Conservation (phyloP, 2,888 invertebrate species). For the Hyppa rectilinea region DNA sequence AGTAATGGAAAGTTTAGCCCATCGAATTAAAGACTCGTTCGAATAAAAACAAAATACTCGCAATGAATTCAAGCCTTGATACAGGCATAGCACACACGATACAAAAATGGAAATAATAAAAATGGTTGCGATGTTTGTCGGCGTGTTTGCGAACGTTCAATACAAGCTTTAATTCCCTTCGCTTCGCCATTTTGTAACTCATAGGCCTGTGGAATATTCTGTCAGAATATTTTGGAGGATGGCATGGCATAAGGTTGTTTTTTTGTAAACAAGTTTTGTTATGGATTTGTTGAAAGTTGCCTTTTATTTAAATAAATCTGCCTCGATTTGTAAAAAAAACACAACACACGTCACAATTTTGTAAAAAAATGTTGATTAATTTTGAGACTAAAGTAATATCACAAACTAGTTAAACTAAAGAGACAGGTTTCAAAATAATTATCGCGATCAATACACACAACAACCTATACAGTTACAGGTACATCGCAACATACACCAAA, state of each 20-base stretch:
- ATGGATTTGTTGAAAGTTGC: neutral
- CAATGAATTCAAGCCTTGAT: constrained; percentile 6
- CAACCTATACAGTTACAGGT: neutral
- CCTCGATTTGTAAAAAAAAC: neutral
- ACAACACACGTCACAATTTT: neutral
- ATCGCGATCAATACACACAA: no score
- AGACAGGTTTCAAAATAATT: no score
- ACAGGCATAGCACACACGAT: neutral
- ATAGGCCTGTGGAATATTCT: neutral
- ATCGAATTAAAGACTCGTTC: neutral
- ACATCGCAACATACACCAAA: neutral
- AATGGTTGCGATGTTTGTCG: constrained; percentile 26
- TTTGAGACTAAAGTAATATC: no score
- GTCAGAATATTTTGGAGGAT: constrained; percentile 12
- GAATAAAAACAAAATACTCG: constrained; percentile 22
- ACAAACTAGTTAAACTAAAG: neutral
- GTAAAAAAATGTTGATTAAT: no score
- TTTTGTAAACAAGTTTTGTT: neutral
- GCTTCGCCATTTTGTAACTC: constrained; percentile 12
- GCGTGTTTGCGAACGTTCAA: constrained; percentile 13
- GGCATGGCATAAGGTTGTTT: no score
- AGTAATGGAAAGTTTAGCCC: no score
- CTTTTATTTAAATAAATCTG: neutral
- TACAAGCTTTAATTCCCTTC: constrained; percentile 19
- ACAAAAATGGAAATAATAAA: constrained; percentile 17